Base-by-base conservation (phyloP, 2,113 vertebrate species). In the Siniperca chuatsi region DNA sequence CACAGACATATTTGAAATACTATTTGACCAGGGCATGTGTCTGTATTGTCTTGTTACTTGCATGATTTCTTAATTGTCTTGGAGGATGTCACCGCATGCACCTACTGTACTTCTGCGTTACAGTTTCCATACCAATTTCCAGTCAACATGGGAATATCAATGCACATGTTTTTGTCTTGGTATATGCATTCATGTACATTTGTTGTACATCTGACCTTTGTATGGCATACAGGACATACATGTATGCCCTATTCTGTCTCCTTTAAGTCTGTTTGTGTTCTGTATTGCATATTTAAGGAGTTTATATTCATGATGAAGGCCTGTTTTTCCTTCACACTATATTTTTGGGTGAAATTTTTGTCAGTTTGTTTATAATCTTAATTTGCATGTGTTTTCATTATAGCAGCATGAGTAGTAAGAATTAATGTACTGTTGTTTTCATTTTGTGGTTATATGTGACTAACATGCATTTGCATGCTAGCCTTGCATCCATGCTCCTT, bases 71-170 rank as follows among this genome's bases (percentile, higher is more conserved):
- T 68, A 2, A 40, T 0, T 70, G 67, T 84, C 55, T 76, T 82
- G 40, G 48, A 68, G 68, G 75, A 85, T 86, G 69, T 83, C 68
- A 52, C 11, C 13, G 93, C 93, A 94, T 92, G 93, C 42, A 79
- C 21, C 81, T 68, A 42, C 75, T 88, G 68, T 68, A 54, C 65
- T n/a, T 83, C 61, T 75, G 55, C 25, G 7, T 83, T 66, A 82
- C 57, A 11, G 52, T 75, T 78, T 82, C 50, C 16, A 52, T 10
- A 1, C 12, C 37, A 67, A 1, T 58, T 61, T 73, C n/a, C n/a
- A 65, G 62, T 78, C n/a, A 78, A 75, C 66, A 60, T 20, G 15
- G 50, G 54, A 83, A 73, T 79, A 75, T 90, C 61, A 66, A 1
- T 86, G 89, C 83, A 87, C 83, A 70, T 81, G 25, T 75, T 37